Percentiles rank a stretch among this genome's conserved stretches.
phyloP scores from a whole-genome alignment of 1,140 invertebrate species.

The Drosophila bifasciata region DNA sequence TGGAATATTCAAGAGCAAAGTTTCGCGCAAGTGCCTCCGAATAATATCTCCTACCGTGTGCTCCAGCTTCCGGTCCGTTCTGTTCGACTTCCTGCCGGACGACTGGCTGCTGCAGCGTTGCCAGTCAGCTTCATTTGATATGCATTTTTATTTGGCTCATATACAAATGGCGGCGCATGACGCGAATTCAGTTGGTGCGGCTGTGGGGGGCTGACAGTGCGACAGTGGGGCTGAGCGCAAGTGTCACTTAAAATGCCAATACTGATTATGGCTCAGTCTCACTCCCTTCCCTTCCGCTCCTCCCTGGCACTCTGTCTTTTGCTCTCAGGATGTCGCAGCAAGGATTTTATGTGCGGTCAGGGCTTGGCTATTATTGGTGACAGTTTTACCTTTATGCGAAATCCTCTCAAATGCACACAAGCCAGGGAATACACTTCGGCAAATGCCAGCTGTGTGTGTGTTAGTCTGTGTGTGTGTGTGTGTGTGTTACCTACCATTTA shows the following conservation, averaged over 20 bases:
- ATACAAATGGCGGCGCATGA: slow-evolving; percentile 70
- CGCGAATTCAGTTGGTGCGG: slow-evolving; percentile 37
- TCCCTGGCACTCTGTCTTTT: slow-evolving; percentile 12
- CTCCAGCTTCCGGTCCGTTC: background rate
- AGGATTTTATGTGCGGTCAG: slow-evolving; percentile 73
- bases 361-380: slow-evolving; percentile 74
- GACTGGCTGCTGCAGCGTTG: slow-evolving; percentile 25
- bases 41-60: slow-evolving; percentile 36
- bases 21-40: slow-evolving; percentile 69
- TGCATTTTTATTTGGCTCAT: slow-evolving; percentile 83
- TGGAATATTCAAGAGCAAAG: slow-evolving; percentile 79
- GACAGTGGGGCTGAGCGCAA: slow-evolving; percentile 38
- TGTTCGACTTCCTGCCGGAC: slow-evolving; percentile 5
- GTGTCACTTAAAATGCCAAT: slow-evolving; percentile 79
- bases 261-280: slow-evolving; percentile 64
- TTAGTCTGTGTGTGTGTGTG: slow-evolving; percentile 2
- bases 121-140: slow-evolving; percentile 67
- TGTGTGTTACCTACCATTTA: slow-evolving; percentile 29
- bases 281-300: background rate
- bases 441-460: background rate
- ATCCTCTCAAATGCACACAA: slow-evolving; percentile 48
- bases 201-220: slow-evolving; percentile 17
- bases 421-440: slow-evolving; percentile 2
- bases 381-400: slow-evolving; percentile 77
- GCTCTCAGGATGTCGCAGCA: slow-evolving; percentile 32